Conservation (phyloP, 2,797 vertebrate species). For the Zenarchopterus dispar region DNA sequence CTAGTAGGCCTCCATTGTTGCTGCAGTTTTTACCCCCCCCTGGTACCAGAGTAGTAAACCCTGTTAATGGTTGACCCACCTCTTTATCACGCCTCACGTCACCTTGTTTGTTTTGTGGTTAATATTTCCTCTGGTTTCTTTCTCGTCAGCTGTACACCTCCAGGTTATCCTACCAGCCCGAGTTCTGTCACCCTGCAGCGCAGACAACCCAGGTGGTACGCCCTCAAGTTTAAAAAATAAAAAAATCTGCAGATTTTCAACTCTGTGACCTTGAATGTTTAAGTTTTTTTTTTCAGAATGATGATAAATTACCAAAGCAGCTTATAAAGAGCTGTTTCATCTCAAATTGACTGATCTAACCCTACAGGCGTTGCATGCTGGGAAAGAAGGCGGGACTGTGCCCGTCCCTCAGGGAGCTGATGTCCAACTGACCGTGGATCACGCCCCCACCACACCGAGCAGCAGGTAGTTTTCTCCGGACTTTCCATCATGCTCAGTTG, state of each 20-base stretch:
- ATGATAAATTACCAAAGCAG: too few species aligned
- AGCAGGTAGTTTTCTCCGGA: slow-evolving; percentile 82
- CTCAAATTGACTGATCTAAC: background rate
- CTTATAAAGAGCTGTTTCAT: too few species aligned
- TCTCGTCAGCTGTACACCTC: slow-evolving; percentile 88
- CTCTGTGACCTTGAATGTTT: too few species aligned
- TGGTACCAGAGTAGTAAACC: background rate
- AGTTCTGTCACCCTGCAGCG: slow-evolving; percentile 87
- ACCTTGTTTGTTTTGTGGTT: slow-evolving; percentile 17
- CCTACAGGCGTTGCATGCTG: slow-evolving; percentile 83
- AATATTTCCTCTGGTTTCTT: background rate
- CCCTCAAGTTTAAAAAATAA: too few species aligned
- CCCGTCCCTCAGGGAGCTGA: slow-evolving; percentile 82
- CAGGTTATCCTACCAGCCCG: slow-evolving; percentile 93
- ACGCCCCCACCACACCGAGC: slow-evolving; percentile 84
- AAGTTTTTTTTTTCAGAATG: too few species aligned
- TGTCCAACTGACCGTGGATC: slow-evolving; percentile 80
- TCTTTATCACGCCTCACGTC: background rate
- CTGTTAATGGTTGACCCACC: background rate
- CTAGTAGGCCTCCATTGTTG: background rate
- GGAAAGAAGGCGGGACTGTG: slow-evolving; percentile 91
- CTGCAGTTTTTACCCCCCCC: background rate
- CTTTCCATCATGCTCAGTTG: too few species aligned
- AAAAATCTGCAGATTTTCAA: too few species aligned
- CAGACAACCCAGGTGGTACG: slow-evolving; percentile 90